Evolutionary conservation across 2,797 vertebrate genomes (phyloP), one percentile per base, ranked within the genome.

Genomic region (Myiotriccus ornatus): DNA sequence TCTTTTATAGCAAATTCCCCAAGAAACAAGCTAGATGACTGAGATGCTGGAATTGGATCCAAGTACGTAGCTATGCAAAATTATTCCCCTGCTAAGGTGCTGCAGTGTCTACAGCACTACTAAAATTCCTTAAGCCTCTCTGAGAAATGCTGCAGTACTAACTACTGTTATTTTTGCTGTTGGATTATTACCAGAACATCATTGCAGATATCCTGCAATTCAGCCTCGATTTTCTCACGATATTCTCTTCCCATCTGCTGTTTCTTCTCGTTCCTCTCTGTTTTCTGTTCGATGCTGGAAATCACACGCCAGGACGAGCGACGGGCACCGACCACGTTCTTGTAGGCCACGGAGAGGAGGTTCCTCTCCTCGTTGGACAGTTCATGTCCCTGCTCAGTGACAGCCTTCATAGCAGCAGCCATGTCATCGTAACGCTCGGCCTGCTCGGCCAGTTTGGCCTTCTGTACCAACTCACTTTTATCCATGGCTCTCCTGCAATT

Each of bases 241-340:
- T 99, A 99, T 22, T 99, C 99, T 78, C 98, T 98, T 60, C 99
- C 98, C 99, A 99, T 99, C 98, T 99, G 98, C 98, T 99, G 99
- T 97, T 99, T 99, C 98, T 99, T 99, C 97, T 99, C 99, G 6
- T 98, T 99, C 62, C 98, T 98, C 97, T 99, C 99, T 2, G 99
- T 99, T 97, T 99, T 99, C 97, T 99, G 99, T 96, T 99, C 99
- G 13, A 99, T 99, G 98, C 99, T 99, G 98, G 99, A 99, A 98
- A 99, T 99, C 84, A 99, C 99, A 8, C 99, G 98, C 99, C 99
- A 99, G 96, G 99, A 99, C 2, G 99, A 99, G n/a, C 99, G 99
- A 6, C 99, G 99, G 39, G 99, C 99, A 4, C 99, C 99, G 27
- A 99, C 99, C 95, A 99, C 99, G 4, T 99, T 99, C 98, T 99